Percentiles rank a stretch among this genome's conserved stretches.
Evolutionary conservation across 2,797 vertebrate species (phyloP).

Genomic region (Danio jaintianensis): DNA sequence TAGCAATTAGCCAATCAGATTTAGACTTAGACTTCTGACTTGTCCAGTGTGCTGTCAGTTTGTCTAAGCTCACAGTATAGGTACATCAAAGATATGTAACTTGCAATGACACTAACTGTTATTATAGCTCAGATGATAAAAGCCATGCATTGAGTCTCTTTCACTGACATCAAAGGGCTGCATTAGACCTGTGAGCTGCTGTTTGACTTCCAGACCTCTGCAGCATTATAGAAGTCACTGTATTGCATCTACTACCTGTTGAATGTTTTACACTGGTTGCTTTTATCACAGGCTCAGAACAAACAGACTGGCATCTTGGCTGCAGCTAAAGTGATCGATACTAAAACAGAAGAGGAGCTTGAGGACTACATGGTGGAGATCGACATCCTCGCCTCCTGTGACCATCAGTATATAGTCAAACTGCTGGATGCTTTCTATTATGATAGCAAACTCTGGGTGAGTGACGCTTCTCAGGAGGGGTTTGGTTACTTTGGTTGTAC

Average conservation of each 20-base stretch:
- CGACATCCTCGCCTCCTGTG: constrained; percentile 96
- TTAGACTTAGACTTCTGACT: neutral
- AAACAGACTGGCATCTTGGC: constrained; percentile 94
- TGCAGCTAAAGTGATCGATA: constrained; percentile 98
- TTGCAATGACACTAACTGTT: neutral
- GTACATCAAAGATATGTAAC: neutral
- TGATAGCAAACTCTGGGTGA: constrained; percentile 97
- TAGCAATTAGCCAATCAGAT: neutral
- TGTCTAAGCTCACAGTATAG: neutral
- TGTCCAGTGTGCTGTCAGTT: too few species aligned
- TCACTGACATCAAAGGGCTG: neutral
- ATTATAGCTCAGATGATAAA: neutral
- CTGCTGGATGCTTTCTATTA: constrained; percentile 98
- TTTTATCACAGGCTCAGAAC: constrained; percentile 90
- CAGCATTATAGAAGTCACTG: neutral
- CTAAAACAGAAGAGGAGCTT: constrained; percentile 97
- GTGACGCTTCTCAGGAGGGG: constrained; percentile 48
- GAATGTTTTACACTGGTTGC: constrained; percentile 17
- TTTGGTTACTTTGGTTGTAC: constrained; percentile 12
- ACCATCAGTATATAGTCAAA: constrained; percentile 96
- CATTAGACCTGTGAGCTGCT: neutral
- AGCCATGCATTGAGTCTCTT: neutral
- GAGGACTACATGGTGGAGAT: constrained; percentile 99
- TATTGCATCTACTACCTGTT: neutral
- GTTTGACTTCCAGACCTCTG: neutral